Evolutionary conservation across 92 coral and sea anemone species (phyloP), one percentile per base, ranked within the genome.

Genomic region (Epizoanthus rinbou): DNA sequence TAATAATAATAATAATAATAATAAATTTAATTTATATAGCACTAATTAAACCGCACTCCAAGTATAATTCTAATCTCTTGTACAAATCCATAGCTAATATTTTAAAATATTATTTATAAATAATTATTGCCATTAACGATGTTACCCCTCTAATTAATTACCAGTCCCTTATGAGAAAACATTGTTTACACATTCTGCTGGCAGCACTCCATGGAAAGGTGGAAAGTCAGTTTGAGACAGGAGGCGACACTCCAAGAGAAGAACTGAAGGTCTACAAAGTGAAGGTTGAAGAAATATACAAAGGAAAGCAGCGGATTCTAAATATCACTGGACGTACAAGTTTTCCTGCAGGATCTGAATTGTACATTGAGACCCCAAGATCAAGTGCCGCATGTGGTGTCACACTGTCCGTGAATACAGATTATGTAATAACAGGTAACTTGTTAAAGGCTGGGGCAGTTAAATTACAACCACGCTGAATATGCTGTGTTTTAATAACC

Each of bases 401-500:
- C 18, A 31, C 41, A 3, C 23, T 76, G 2, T 11, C 6, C 19
- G 11, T 60, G 47, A 76, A 59, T 8, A 76, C 70, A 6, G 82
- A 60, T 23, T 76, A 76, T 37, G 57, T 60, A 59, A 76, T 76
- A 59, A 76, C 82, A 76, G 82, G 82, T 76, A 41, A 19, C 33
- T 13, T 73, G 50, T 67, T 8, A 67, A 37, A 28, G 31, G 31
- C 31, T 28, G 31, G n/a, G n/a, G n/a, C n/a, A n/a, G n/a, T n/a
- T n/a, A n/a, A n/a, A n/a, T n/a, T n/a, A n/a, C n/a, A n/a, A n/a
- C n/a, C n/a, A n/a, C n/a, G n/a, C n/a, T n/a, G n/a, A n/a, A n/a
- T n/a, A n/a, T n/a, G n/a, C n/a, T n/a, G n/a, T n/a, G n/a, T n/a
- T n/a, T n/a, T n/a, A n/a, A n/a, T n/a, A n/a, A n/a, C n/a, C n/a